A percentile compares a stretch with the other conserved stretches of the same genome.
Conservation (phyloP, 1,140 invertebrate genomes). For the Caenorhabditis tropicalis region DNA sequence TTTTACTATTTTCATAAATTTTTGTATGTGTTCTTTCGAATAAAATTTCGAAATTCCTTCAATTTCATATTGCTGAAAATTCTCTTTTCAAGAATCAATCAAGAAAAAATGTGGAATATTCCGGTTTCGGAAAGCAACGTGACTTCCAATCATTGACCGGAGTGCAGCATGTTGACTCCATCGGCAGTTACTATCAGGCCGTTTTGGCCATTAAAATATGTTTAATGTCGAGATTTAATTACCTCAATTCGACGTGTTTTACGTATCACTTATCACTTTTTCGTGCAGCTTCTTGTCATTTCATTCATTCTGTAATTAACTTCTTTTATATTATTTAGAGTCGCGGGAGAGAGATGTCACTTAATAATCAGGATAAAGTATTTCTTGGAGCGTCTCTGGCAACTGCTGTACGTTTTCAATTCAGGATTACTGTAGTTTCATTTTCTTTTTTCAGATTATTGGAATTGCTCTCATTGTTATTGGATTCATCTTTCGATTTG, state of each 20-base stretch:
- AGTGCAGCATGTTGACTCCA: slow-evolving; percentile 23
- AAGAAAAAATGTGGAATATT: neutral
- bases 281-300: slow-evolving; percentile 35
- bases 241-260: slow-evolving; percentile 40
- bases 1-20: too few relatives aligned
- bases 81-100: neutral
- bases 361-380: slow-evolving; percentile 58
- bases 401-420: slow-evolving; percentile 26
- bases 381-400: slow-evolving; percentile 19
- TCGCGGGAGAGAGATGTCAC: neutral
- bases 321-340: neutral
- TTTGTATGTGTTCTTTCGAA: too few relatives aligned
- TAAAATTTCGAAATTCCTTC: too few relatives aligned
- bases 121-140: slow-evolving; percentile 29
- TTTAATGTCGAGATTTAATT: slow-evolving; percentile 40
- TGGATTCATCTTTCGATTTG: slow-evolving; percentile 52
- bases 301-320: slow-evolving; percentile 39
- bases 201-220: slow-evolving; percentile 36
- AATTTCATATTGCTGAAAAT: too few relatives aligned
- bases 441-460: slow-evolving; percentile 17
- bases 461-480: slow-evolving; percentile 45
- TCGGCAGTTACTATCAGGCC: slow-evolving; percentile 5
- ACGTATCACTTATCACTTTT: slow-evolving; percentile 30
- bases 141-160: slow-evolving; percentile 33
- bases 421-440: neutral